Evolutionary conservation across 2,113 vertebrate species (phyloP).

Genomic region (Agapornis roseicollis): DNA sequence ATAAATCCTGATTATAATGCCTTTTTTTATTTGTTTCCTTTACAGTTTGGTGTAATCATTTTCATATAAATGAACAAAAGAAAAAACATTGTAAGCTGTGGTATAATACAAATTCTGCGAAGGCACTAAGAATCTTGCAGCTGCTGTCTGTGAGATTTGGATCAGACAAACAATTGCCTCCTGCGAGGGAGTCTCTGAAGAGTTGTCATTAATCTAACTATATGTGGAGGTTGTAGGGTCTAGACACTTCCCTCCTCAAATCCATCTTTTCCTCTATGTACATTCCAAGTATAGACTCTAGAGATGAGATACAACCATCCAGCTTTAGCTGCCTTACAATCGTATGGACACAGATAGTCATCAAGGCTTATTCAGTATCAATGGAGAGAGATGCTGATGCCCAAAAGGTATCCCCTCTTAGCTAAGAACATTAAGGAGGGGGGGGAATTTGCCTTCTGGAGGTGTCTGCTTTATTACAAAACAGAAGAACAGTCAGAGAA

Average conservation of each 20-base stretch:
- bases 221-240: background rate
- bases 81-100: background rate
- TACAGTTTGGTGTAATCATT: background rate
- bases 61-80: background rate
- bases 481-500: background rate
- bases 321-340: background rate
- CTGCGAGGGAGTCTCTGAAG: background rate
- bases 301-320: background rate
- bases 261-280: background rate
- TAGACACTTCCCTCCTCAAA: background rate
- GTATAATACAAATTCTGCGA: background rate
- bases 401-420: background rate
- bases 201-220: slow-evolving; percentile 33
- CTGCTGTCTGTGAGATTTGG: background rate
- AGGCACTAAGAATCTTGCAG: background rate
- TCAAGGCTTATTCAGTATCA: background rate
- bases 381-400: background rate
- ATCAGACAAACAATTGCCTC: slow-evolving; percentile 9
- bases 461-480: background rate
- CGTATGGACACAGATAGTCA: background rate
- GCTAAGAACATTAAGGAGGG: background rate
- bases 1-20: background rate
- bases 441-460: background rate
- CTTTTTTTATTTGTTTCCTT: slow-evolving; percentile 33
- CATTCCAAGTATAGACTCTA: background rate